Conservation (phyloP, 2,113 vertebrate genomes). For the Chlorodrepanis virens region DNA sequence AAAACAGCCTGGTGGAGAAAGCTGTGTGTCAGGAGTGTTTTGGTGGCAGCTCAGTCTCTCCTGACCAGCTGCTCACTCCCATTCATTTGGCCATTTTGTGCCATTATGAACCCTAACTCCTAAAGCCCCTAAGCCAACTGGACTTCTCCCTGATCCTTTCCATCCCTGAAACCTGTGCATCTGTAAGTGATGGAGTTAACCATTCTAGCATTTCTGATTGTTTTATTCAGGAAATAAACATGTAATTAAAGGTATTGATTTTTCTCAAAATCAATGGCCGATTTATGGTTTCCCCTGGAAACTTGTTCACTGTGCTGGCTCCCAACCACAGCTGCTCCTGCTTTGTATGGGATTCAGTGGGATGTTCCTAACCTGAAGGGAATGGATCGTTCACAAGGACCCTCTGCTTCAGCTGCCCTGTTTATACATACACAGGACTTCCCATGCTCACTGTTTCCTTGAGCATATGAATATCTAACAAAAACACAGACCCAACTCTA, state of each 20-base stretch:
- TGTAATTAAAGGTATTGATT: background rate
- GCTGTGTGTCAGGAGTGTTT: background rate
- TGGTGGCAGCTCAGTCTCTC: background rate
- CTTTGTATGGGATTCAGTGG: background rate
- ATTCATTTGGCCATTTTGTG: background rate
- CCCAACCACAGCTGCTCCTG: background rate
- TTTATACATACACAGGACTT: background rate
- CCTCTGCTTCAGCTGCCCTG: background rate
- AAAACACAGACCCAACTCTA: background rate
- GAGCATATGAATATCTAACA: background rate
- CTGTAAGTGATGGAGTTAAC: background rate
- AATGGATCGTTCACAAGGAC: background rate
- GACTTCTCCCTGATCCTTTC: background rate
- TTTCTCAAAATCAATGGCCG: background rate
- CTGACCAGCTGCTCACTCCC: fast-evolving
- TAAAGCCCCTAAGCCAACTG: background rate
- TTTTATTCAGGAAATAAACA: background rate
- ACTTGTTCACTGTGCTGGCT: background rate
- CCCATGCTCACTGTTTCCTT: background rate
- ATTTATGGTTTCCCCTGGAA: background rate
- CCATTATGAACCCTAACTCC: background rate
- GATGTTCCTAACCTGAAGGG: background rate
- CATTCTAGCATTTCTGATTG: background rate
- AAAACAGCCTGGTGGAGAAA: fast-evolving
- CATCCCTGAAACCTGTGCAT: background rate